Evolutionary conservation across 1,140 invertebrate genomes (phyloP).

Genomic region (Brachionus manjavacas): DNA sequence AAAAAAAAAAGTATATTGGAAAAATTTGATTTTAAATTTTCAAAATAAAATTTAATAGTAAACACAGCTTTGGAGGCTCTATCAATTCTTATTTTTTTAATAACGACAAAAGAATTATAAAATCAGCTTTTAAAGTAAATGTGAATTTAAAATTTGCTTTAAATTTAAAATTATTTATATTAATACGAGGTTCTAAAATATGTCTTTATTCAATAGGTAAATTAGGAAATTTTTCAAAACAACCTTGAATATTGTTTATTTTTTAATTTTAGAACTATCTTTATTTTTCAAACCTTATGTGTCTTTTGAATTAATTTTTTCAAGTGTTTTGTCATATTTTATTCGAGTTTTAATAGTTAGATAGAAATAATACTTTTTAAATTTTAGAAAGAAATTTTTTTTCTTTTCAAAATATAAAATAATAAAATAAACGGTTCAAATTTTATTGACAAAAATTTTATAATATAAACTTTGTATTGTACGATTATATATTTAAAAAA

Average conservation of each 20-base stretch:
- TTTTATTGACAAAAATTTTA: no score
- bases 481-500: no score
- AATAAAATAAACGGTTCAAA: no score
- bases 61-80: background rate
- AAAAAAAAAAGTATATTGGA: no score
- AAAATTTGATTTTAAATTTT: background rate
- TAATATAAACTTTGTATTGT: no score
- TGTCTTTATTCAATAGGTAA: background rate
- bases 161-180: background rate
- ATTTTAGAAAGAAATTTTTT: no score
- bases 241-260: background rate
- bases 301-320: no score
- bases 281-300: no score
- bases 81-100: background rate
- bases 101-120: background rate
- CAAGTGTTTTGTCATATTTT: no score
- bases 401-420: no score
- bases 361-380: no score
- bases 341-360: no score
- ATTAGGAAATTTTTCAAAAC: background rate
- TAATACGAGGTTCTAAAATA: background rate
- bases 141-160: background rate
- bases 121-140: background rate
- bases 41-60: background rate
- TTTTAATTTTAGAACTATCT: background rate